Evolutionary conservation across 2,888 invertebrate species (phyloP), one percentile per base, ranked within the genome.

Genomic region (Eilema sororculum): DNA sequence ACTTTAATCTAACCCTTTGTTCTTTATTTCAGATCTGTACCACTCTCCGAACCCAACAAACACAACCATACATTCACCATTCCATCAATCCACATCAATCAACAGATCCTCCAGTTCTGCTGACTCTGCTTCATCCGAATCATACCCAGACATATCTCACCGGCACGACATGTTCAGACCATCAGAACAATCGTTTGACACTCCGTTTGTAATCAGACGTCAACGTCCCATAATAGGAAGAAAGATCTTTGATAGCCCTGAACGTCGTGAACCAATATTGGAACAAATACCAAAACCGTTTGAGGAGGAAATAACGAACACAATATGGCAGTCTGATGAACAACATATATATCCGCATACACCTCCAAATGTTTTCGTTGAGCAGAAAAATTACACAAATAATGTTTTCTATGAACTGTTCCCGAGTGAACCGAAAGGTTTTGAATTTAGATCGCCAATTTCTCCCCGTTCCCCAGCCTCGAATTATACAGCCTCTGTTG

Each of bases 81-180:
- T 85, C 64, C 82, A 71, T 33, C 87, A 86, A 28, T 83, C 87
- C 0, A 77, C 83, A 24, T 76, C 84, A 2, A 88, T 87, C 37
- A 88, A 82, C 61, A 68, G 84, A 20, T 94, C 93, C 0, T 93
- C 93, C 12, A 94, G 93, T 69, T 94, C 94, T 0, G 84, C 93
- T 0, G 94, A 95, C 61, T 93, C 93, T 0, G 87, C 86, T 3
- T 93, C 94, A n/a, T 93, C 94, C 0, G 94, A 93, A n/a, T 86
- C 89, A 0, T 93, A 88, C 66, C 88, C 88, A 0, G 91, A 91
- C 52, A 72, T 88, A 46, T 79, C 77, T 58, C 69, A 71, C n/a
- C 70, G 77, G 10, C 62, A 20, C 4, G 78, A 75, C 56, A 60
- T 73, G 30, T 65, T 70, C 25, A 65, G 71, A 59, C 70, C n/a